Base-by-base conservation (phyloP, 2,888 invertebrate species). In the Eueremaeus valkanovi region DNA sequence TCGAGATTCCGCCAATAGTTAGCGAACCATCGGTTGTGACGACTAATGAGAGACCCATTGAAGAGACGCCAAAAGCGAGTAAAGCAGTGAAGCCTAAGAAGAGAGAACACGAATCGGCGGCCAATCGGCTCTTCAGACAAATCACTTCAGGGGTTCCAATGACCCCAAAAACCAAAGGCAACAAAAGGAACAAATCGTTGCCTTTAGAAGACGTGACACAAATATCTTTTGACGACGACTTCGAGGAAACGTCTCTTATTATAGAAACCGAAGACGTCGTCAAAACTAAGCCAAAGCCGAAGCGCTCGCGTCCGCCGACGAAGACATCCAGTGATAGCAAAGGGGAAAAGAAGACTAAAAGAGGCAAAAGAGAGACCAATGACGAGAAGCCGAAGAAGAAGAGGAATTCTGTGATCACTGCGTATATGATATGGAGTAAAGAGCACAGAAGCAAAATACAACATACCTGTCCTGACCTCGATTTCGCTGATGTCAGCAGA, bases 371-470 rank as follows among this genome's bases (percentile, higher is more conserved):
- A 3, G 27, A 75, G 33, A 13, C 24, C 31, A 29, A n/a, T 2
- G 73, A 66, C 9, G 74, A 58, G 3, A 73, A 42, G 21, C 49
- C 73, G 5, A 74, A 76, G 31, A 61, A 66, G 21, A 58, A 58
- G 55, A 76, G 72, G 73, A 88, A 90, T 0, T 87, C 92, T 73
- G 90, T 83, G 33, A 77, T 90, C 78, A 93, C 94, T 0, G 94
- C 94, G 0, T 95, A 94, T 84, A 93, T 92, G 89, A 85, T 94
- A 82, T 95, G 93, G 93, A 91, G 93, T 0, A 90, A 91, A 79
- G 92, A 92, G 80, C 88, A 90, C 24, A 87, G 93, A 55, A 89
- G 90, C 78, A 89, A 90, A 79, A 85, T 92, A 76, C 72, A 73
- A 61, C 66, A 75, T 8, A 72, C 40, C 27, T 61, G 73, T 72